Evolutionary conservation across 2,113 vertebrate genomes (phyloP).

Genomic region (Junco hyemalis): DNA sequence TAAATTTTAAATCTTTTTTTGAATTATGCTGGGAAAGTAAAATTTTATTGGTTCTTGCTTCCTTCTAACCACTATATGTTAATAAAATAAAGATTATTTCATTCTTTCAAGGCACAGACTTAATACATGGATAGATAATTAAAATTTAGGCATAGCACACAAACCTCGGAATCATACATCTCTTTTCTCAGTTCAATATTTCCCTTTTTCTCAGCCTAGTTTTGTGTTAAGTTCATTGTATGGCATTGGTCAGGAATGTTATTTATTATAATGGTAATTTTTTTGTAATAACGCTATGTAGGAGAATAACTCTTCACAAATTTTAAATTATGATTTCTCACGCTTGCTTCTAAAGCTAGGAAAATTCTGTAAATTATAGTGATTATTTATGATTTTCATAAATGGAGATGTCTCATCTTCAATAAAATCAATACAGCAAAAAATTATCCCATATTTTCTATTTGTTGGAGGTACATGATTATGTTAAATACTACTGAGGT

Average conservation of each 20-base stretch:
- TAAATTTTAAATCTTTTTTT: neutral
- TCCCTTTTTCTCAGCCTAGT: neutral
- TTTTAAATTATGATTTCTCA: slow-evolving; percentile 26
- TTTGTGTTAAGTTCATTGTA: neutral
- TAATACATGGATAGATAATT: neutral
- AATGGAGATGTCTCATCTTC: slow-evolving; percentile 5
- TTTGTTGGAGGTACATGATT: neutral
- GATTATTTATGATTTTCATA: slow-evolving; percentile 50
- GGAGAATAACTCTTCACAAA: slow-evolving; percentile 33
- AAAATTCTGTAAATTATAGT: slow-evolving; percentile 36
- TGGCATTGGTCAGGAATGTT: neutral
- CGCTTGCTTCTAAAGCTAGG: slow-evolving; percentile 13
- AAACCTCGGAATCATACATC: neutral
- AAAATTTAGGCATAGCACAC: neutral
- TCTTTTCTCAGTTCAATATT: neutral
- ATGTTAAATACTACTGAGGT: neutral
- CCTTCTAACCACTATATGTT: neutral
- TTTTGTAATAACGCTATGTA: slow-evolving; percentile 35
- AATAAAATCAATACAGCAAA: slow-evolving; percentile 55
- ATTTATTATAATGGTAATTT: slow-evolving; percentile 6
- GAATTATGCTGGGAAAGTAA: neutral
- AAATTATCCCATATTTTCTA: slow-evolving; percentile 2
- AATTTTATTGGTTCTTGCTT: neutral
- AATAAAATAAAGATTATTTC: neutral
- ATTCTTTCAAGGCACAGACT: neutral